Base-by-base conservation (phyloP, 2,888 invertebrate species). In the Xylophagus ater region DNA sequence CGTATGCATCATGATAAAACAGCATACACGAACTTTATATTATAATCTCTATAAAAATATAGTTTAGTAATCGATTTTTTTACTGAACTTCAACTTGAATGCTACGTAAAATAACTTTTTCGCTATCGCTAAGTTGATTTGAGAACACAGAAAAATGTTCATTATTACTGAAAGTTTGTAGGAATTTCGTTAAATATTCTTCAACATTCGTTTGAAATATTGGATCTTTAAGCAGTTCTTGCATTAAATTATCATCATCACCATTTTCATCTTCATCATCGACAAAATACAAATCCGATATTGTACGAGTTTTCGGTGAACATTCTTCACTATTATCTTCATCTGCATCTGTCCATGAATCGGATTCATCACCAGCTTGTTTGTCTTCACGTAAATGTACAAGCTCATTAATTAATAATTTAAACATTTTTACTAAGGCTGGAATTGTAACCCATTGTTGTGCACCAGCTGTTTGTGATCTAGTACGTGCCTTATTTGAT, bases 361-460 rank as follows among this genome's bases (percentile, higher is more conserved):
- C 57, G 1, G 48, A 48, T 41, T 60, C 59, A 19, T 48, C 49
- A 9, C 49, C 52, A 10, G 50, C 52, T 13, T 48, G 37, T 36
- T 53, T 53, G 3, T 58, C 56, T 50, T 78, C 77, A 8, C 73
- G 66, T 42, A 73, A 69, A 54, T 70, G 68, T 26, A 70, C 67
- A 25, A 79, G 55, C 51, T 81, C 81, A 51, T 74, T 72, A 32
- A 81, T 69, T 5, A 81, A 67, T 9, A 81, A 61, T 56, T 81
- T 81, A 51, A 78, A 79, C 34, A 81, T 78, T 59, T 81, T 81
- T 1, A 78, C 75, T 44, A 81, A 65, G 10, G 78, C 69, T 4
- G 80, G 77, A 47, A 81, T 70, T 8, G 62, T 67, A 2, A 76
- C 73, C 74, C 75, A 79, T 38, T 63, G 63, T 43, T 70, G 67